Evolutionary conservation across 92 coral and sea anemone genomes (phyloP), one percentile per base, ranked within the genome.

Genomic region (Chrysogorgia sp.): DNA sequence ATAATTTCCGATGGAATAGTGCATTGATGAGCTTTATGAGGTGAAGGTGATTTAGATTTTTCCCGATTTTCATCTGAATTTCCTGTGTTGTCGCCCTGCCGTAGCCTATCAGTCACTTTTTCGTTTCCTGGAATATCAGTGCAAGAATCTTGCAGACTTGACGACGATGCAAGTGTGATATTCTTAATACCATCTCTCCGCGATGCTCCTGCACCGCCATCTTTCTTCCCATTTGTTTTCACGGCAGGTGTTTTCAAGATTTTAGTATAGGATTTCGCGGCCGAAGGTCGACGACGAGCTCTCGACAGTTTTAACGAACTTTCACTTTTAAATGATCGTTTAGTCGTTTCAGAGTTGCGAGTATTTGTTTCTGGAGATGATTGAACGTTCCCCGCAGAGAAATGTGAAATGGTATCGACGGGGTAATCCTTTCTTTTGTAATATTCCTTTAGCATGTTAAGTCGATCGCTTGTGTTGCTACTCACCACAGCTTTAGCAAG

Each of bases 401-500:
- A 72, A 28, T 22, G 31, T 57, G 21, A 35, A 72, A 31, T 26
- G 35, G 49, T 72, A 15, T 72, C 79, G 35, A 2, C 35, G 0
- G 79, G 79, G 56, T 72, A 72, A 21, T 57, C 30, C 53, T 79
- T 90, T 47, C 21, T 75, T 17, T 77, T 55, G 56, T 92, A 92
- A 66, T 65, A 92, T 22, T 77, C 52, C 81, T 74, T 85, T 19
- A 92, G 68, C 77, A 86, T 62, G 31, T 53, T 76, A 40, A 71
- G 71, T 45, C 88, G 79, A n/a, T 89, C 88, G 17, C 28, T 76
- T 9, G 57, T 74, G 25, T 52, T 61, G 41, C 81, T 56, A 10
- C 61, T 60, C 25, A 84, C 48, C 0, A 92, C 81, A 55, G 80
- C 82, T 74, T 79, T 49, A 31, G 97, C 97, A 20, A 92, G 60